A percentile compares a stretch with the other conserved stretches of the same genome.
Evolutionary conservation across 2,797 vertebrate species (phyloP).

Genomic region (Pteropus rufus): DNA sequence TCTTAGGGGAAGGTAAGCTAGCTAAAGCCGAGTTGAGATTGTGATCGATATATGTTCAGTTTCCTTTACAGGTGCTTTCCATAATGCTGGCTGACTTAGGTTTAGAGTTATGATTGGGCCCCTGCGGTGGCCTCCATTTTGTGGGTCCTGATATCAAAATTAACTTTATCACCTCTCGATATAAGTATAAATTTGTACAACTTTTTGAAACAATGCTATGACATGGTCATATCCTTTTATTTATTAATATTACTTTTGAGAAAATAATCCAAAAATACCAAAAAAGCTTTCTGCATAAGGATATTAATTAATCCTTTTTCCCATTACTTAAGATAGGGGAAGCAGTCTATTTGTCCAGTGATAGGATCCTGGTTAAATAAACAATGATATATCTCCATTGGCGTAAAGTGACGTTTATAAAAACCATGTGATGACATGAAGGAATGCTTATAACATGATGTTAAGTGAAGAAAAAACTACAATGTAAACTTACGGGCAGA

Average conservation of each 20-base stretch:
- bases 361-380: neutral
- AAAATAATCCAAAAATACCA: neutral
- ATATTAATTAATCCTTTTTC: neutral
- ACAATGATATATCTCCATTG: too few relatives aligned
- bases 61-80: neutral
- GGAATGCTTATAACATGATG: neutral
- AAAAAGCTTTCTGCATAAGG: neutral
- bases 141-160: neutral
- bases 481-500: neutral
- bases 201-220: neutral
- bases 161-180: neutral
- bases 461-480: neutral
- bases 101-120: neutral
- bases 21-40: neutral
- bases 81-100: neutral
- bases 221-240: neutral
- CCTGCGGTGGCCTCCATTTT: neutral
- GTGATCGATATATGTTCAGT: neutral
- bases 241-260: neutral
- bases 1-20: neutral
- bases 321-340: neutral
- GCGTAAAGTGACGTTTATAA: neutral
- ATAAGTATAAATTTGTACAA: neutral
- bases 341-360: neutral
- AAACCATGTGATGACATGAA: neutral